These are phyloP conservation scores for Zaprionus bogoriensis DNA, from an alignment of 2,888 invertebrate species.

Conservation along the genomic window DNA sequence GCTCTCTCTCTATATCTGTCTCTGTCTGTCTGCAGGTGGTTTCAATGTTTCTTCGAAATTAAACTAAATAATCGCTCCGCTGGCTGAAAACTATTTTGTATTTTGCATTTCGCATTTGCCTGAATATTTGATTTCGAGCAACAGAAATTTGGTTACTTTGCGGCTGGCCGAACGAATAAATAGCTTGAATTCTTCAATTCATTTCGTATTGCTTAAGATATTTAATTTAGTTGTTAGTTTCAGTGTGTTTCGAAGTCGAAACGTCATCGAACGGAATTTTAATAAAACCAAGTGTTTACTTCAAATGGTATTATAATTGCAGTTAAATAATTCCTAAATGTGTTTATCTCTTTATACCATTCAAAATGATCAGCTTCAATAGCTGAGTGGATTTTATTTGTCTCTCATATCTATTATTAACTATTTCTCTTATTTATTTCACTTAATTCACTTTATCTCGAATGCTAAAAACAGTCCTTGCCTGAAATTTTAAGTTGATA, in stretches of 20 bases:
- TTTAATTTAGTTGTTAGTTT: neutral
- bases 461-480: no score
- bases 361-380: no score
- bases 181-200: neutral
- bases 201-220: conserved; percentile 25
- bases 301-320: no score
- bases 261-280: neutral
- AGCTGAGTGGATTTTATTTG: no score
- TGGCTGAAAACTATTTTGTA: conserved; percentile 13
- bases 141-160: conserved; percentile 9
- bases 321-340: no score
- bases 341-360: no score
- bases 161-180: neutral
- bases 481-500: no score
- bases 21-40: neutral
- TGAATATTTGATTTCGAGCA: conserved; percentile 18
- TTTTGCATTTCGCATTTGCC: conserved; percentile 14
- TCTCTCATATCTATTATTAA: no score
- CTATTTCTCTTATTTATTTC: no score
- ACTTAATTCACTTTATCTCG: no score
- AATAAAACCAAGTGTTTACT: neutral
- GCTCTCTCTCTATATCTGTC: neutral
- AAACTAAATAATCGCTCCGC: conserved; percentile 56
- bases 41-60: conserved; percentile 24
- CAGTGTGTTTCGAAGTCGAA: neutral